Conservation (phyloP, 2,888 invertebrate species). For the Habrosyne pyritoides region DNA sequence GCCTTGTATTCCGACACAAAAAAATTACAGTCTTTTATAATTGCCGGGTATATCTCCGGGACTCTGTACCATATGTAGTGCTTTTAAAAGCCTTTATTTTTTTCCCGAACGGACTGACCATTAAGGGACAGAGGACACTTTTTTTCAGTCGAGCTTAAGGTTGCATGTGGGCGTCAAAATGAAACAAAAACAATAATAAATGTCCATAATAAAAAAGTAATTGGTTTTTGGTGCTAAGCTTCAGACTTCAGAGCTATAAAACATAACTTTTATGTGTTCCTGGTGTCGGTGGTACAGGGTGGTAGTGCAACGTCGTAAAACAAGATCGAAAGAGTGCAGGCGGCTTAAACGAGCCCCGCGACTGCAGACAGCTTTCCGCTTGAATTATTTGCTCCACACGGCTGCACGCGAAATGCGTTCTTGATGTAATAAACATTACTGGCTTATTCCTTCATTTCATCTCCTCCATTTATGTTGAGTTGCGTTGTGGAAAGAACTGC, state of each 20-base stretch:
- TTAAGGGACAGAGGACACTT: too few species aligned
- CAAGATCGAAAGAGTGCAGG: conserved; percentile 36
- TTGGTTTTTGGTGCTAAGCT: conserved; percentile 15
- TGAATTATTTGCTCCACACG: conserved; percentile 32
- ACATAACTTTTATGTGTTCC: conserved; percentile 22
- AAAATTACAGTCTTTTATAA: too few species aligned
- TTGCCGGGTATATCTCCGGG: too few species aligned
- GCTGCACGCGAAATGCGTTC: conserved; percentile 11
- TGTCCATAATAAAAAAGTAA: conserved; percentile 18
- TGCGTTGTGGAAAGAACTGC: not conserved
- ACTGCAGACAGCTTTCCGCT: conserved; percentile 22
- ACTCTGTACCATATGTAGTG: too few species aligned
- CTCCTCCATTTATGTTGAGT: not conserved
- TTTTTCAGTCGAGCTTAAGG: too few species aligned
- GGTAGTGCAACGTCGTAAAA: conserved; percentile 36
- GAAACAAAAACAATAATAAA: not conserved
- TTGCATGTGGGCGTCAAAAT: not conserved
- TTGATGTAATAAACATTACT: conserved; percentile 4
- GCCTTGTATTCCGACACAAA: too few species aligned
- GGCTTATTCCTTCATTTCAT: not conserved
- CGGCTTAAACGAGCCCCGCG: conserved; percentile 28
- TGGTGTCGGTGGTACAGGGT: conserved; percentile 17
- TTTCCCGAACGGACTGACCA: too few species aligned
- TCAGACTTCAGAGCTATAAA: conserved; percentile 12
- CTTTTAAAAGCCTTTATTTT: too few species aligned